A percentile compares a stretch with the other conserved stretches of the same genome.
Evolutionary conservation across 2,113 vertebrate species (phyloP).

Genomic region (Pipa parva): DNA sequence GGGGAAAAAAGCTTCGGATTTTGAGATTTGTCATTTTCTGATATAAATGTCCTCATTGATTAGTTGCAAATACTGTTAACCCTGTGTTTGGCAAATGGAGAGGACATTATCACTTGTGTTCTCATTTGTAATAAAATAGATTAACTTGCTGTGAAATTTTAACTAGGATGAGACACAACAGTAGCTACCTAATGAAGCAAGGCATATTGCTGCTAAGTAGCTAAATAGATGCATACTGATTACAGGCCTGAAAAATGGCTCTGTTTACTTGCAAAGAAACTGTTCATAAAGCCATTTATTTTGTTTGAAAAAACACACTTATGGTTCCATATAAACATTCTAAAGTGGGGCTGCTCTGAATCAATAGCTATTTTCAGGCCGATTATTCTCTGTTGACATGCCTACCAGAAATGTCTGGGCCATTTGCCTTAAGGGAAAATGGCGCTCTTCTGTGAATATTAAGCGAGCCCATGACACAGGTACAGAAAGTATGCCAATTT

Average conservation of each 20-base stretch:
- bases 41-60: conserved; percentile 60
- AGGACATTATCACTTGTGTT: conserved; percentile 65
- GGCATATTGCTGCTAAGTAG: conserved; percentile 69
- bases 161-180: conserved; percentile 69
- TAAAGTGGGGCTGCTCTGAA: conserved; percentile 17
- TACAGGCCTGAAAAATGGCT: conserved; percentile 64
- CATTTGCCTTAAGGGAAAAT: conserved; percentile 1
- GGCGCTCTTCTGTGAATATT: conserved; percentile 7
- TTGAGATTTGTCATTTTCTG: conserved; percentile 55
- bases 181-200: conserved; percentile 73
- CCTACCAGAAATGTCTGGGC: conserved; percentile 18
- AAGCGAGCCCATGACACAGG: background rate
- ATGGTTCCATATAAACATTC: conserved; percentile 29
- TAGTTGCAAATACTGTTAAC: conserved; percentile 66
- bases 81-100: conserved; percentile 62
- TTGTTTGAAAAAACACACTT: conserved; percentile 37
- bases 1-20: conserved; percentile 42
- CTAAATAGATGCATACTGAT: conserved; percentile 71
- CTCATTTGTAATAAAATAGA: conserved; percentile 74
- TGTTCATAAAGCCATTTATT: conserved; percentile 44
- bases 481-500: background rate
- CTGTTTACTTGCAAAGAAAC: conserved; percentile 57
- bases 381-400: background rate
- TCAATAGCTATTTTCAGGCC: background rate
- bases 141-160: conserved; percentile 73